Evolutionary conservation across 1,140 invertebrate genomes (phyloP), one percentile per base, ranked within the genome.

Genomic region (Pogonus chalceus): DNA sequence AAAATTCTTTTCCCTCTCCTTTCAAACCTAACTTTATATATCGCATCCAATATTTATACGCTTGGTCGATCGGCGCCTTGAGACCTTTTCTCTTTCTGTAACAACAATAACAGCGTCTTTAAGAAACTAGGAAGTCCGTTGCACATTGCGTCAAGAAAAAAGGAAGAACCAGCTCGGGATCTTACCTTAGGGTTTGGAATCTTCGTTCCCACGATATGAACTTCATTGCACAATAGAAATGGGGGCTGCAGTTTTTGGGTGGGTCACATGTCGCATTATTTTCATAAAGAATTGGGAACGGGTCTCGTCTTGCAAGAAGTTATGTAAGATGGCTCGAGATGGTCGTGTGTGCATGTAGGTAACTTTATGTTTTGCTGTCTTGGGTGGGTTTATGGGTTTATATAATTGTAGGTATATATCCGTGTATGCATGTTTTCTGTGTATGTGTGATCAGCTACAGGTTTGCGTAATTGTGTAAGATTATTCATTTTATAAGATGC

Each of bases 281-380:
- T n/a, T n/a, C n/a, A n/a, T n/a, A n/a, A n/a, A n/a, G n/a, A n/a
- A n/a, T n/a, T n/a, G n/a, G n/a, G n/a, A n/a, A n/a, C n/a, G n/a
- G n/a, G n/a, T n/a, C n/a, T 10, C 37, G 37, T 43, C 37, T 43
- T 43, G 37, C 37, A 43, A 43, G 37, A 43, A 43, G 37, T 43
- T 43, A 43, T 43, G 18, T 16, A 43, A 43, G 37, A 43, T 4
- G 4, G 18, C 18, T 16, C 37, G 37, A n/a, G n/a, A n/a, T n/a
- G n/a, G n/a, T n/a, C n/a, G n/a, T n/a, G n/a, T n/a, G n/a, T n/a
- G n/a, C n/a, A n/a, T n/a, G n/a, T n/a, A n/a, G n/a, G n/a, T n/a
- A n/a, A n/a, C n/a, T n/a, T n/a, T n/a, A n/a, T n/a, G n/a, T n/a
- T n/a, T n/a, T n/a, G n/a, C n/a, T n/a, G n/a, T n/a, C n/a, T n/a